phyloP scores from a whole-genome alignment of 2,113 vertebrate species.

The Indri indri region DNA sequence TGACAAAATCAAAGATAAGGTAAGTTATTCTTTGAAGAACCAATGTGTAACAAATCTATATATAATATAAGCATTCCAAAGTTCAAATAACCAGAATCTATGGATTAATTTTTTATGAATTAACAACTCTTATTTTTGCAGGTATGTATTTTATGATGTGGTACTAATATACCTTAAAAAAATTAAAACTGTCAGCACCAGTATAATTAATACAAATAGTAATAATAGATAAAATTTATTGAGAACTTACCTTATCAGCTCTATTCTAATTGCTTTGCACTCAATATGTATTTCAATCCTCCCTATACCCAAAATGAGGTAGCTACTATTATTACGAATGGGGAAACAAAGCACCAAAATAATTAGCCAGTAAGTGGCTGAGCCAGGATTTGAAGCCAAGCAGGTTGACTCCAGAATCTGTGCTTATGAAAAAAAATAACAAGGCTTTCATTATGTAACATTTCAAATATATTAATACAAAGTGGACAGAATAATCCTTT shows the following conservation, averaged over 20 bases:
- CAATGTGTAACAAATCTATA: neutral
- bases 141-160: conserved; percentile 3
- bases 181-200: neutral
- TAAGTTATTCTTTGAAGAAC: conserved; percentile 74
- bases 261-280: neutral
- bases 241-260: neutral
- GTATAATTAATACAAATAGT: neutral
- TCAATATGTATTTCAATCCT: neutral
- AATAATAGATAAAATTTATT: neutral
- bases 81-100: neutral
- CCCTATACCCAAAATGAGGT: neutral
- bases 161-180: neutral
- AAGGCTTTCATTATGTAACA: neutral
- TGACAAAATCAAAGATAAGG: conserved; percentile 93
- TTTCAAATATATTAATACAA: neutral
- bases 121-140: neutral
- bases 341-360: neutral
- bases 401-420: neutral
- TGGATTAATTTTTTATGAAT: conserved; percentile 4
- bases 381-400: neutral
- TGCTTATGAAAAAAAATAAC: neutral
- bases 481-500: neutral
- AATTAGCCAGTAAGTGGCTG: neutral
- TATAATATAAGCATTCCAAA: neutral
- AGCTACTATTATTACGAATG: neutral